Evolutionary conservation across 2,888 invertebrate genomes (phyloP).

Genomic region (Pollenia amentaria): DNA sequence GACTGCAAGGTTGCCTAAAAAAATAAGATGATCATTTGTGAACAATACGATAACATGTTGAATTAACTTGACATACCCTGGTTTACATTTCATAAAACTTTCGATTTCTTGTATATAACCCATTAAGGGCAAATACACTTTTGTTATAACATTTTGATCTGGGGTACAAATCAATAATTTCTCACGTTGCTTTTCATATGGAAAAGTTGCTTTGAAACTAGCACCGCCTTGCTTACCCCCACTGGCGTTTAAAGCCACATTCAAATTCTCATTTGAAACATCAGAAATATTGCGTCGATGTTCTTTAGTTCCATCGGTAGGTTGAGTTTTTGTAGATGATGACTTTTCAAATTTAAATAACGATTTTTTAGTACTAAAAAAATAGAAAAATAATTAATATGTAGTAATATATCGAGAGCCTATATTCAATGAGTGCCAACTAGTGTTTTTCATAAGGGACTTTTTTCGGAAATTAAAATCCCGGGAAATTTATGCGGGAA

Average conservation of each 20-base stretch:
- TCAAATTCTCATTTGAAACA: conserved; percentile 82
- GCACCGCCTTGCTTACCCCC: conserved; percentile 74
- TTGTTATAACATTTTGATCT: conserved; percentile 90
- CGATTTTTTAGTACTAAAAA: conserved; percentile 86
- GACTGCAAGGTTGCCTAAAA: conserved; percentile 88
- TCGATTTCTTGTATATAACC: conserved; percentile 94
- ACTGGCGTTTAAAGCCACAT: conserved; percentile 70
- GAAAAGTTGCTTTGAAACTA: conserved; percentile 67
- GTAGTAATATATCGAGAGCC: not conserved
- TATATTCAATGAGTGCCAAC: no score
- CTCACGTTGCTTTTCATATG: conserved; percentile 83
- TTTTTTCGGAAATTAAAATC: no score
- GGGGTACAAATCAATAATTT: conserved; percentile 91
- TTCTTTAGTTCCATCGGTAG: conserved; percentile 77
- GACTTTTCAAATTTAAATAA: conserved; percentile 90
- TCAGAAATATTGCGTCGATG: conserved; percentile 84
- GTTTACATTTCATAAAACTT: conserved; percentile 86
- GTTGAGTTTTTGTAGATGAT: conserved; percentile 63
- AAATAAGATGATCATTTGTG: no score
- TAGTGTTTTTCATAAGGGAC: no score
- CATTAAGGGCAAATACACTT: conserved; percentile 93
- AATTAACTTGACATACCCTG: conserved; percentile 85
- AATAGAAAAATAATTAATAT: not conserved
- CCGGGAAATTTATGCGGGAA: no score
- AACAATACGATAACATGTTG: no score